Evolutionary conservation across 2,113 vertebrate genomes (phyloP), one percentile per base, ranked within the genome.

Genomic region (Cercocebus atys): DNA sequence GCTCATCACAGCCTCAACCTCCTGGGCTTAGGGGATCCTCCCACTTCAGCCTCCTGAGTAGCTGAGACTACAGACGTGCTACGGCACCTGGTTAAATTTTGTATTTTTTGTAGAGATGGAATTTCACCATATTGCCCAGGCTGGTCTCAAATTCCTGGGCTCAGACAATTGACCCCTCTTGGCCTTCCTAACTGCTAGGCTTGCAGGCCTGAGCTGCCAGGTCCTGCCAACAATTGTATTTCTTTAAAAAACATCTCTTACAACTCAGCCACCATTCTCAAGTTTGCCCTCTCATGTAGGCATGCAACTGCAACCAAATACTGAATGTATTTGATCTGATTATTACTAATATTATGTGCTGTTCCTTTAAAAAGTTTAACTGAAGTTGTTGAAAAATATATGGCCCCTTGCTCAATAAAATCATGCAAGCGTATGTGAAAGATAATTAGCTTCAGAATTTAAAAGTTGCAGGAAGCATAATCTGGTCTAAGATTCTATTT

Each of bases 401-500:
- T 35, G 27, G 8, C 9, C 4, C 11, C 6, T 61, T 85, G 8
- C 27, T 61, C 25, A 93, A 64, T 30, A 80, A 97, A 96, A 88
- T 8, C 55, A 75, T 40, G 22, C 66, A 43, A 16, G 1, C 35
- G 0, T 72, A 57, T 59, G 2, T 72, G n/a, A 97, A 94, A 95
- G 10, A 14, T 4, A 16, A 16, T 25, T 38, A 52, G 4, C 20
- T 80, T 88, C 25, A 80, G 16, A 45, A 87, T 72, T 78, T 75
- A 13, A 90, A 95, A 87, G 6, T 61, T 38, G 1, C 17, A 12
- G 23, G 9, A 40, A 32, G 64, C n/a, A 47, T 96, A 87, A 90
- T 95, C 73, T 96, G 57, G 23, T 88, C 95, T 95, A 86, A 97
- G 45, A 43, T 17, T 96, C 78, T 90, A 55, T 57, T 38, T 97